Percentiles rank a stretch among this genome's conserved stretches.
These are phyloP conservation scores for Listronotus bonariensis DNA, from an alignment of 1,140 invertebrate species.

Conservation along the genomic window DNA sequence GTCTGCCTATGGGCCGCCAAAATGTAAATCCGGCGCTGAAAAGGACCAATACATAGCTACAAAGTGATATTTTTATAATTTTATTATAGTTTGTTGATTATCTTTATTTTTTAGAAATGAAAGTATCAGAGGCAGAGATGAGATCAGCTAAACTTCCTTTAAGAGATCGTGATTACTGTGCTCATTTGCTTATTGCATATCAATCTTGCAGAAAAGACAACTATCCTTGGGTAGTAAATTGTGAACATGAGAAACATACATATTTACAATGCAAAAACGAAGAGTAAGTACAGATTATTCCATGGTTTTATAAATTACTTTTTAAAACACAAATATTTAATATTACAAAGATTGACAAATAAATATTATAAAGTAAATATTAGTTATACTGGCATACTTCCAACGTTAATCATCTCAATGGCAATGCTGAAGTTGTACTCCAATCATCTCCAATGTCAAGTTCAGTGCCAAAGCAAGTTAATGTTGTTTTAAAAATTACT, in stretches of 20 bases:
- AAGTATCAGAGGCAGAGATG: slow-evolving; percentile 78
- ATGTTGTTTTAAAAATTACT: too few species aligned
- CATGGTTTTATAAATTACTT: neutral
- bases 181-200: slow-evolving; percentile 73
- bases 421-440: too few species aligned
- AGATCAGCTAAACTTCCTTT: slow-evolving; percentile 72
- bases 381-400: too few species aligned
- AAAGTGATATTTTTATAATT: too few species aligned
- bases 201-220: slow-evolving; percentile 69
- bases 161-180: slow-evolving; percentile 83
- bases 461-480: too few species aligned
- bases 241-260: slow-evolving; percentile 73
- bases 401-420: too few species aligned
- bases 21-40: too few species aligned
- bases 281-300: slow-evolving; percentile 71
- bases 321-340: slow-evolving; percentile 6
- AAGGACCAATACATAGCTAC: too few species aligned
- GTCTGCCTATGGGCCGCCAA: too few species aligned
- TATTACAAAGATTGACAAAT: neutral
- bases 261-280: slow-evolving; percentile 77
- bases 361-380: slow-evolving; percentile 18
- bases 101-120: slow-evolving; percentile 67
- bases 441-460: too few species aligned
- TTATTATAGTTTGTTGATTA: neutral
- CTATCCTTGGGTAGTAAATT: slow-evolving; percentile 73